Evolutionary conservation across 2,888 invertebrate species (phyloP).

Genomic region (Hartigia nigra): DNA sequence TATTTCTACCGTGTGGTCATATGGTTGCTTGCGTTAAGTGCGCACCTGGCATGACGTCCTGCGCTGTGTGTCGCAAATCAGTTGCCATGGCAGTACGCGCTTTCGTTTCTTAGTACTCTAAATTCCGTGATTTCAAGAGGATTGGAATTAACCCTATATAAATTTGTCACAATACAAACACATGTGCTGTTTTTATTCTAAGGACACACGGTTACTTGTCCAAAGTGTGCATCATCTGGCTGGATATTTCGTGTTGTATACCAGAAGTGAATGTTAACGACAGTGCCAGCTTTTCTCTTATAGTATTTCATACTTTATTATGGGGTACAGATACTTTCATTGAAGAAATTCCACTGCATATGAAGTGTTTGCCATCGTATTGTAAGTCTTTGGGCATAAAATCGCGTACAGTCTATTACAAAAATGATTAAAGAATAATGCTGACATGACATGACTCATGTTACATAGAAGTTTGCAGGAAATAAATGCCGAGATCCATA

Average conservation of each 20-base stretch:
- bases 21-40: conserved; percentile 93
- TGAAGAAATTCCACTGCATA: conserved; percentile 1
- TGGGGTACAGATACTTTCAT: conserved; percentile 25
- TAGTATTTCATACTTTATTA: conserved; percentile 45
- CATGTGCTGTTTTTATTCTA: background rate
- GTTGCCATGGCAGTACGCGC: conserved; percentile 77
- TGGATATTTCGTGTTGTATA: background rate
- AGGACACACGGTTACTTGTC: background rate
- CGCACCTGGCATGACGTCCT: conserved; percentile 85
- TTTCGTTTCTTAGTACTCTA: conserved; percentile 67
- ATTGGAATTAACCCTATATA: background rate
- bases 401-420: background rate
- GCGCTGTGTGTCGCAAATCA: conserved; percentile 87
- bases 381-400: conserved; percentile 13
- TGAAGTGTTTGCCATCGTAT: conserved; percentile 20
- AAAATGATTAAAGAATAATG: conserved; percentile 20
- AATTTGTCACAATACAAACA: background rate
- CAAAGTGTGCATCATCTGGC: background rate
- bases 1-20: conserved; percentile 96
- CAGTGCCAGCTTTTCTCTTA: conserved; percentile 30
- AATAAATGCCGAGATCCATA: conserved; percentile 31
- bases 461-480: conserved; percentile 52
- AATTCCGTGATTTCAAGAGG: background rate
- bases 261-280: background rate
- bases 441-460: conserved; percentile 61